A percentile compares a stretch with the other conserved stretches of the same genome.
These are phyloP conservation scores for Dyspetes luteomarginatus DNA, from an alignment of 2,888 invertebrate genomes.

Conservation along the genomic window DNA sequence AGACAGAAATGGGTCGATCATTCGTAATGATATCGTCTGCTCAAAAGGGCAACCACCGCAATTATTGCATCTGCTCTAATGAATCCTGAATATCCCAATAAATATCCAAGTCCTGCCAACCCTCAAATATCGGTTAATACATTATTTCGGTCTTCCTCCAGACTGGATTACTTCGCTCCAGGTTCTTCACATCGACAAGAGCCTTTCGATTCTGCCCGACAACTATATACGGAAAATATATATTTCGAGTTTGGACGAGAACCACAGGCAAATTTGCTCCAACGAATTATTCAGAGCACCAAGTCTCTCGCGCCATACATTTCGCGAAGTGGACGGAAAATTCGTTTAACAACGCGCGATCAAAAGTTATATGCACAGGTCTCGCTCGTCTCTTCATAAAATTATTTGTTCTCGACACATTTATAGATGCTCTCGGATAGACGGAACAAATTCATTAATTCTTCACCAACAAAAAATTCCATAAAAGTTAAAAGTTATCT, in stretches of 20 bases:
- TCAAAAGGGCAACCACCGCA: not conserved
- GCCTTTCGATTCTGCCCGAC: constrained; percentile 1
- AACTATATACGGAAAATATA: constrained; percentile 8
- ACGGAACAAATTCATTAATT: not conserved
- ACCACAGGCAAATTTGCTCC: not conserved
- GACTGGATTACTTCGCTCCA: constrained; percentile 11
- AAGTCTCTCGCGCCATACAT: constrained; percentile 2
- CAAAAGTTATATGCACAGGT: too few relatives aligned
- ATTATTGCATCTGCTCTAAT: not conserved
- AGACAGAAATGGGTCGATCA: not conserved
- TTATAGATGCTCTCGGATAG: not conserved
- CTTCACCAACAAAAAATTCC: not conserved
- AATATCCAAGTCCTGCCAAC: not conserved
- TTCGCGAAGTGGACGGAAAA: constrained; percentile 1
- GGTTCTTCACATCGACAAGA: not conserved
- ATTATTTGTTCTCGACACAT: constrained; percentile 15
- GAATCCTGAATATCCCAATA: not conserved
- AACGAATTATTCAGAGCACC: constrained; percentile 47
- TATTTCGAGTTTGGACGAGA: constrained; percentile 32
- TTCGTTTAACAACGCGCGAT: too few relatives aligned
- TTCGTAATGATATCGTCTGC: not conserved
- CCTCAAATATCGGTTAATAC: not conserved
- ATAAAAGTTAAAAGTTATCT: too few relatives aligned
- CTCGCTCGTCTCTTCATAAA: not conserved
- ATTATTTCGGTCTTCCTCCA: constrained; percentile 13